A percentile compares a stretch with the other conserved stretches of the same genome.
phyloP scores from a whole-genome alignment of 64 coral and sea anemone genomes.

The Pocillopora damicornis region DNA sequence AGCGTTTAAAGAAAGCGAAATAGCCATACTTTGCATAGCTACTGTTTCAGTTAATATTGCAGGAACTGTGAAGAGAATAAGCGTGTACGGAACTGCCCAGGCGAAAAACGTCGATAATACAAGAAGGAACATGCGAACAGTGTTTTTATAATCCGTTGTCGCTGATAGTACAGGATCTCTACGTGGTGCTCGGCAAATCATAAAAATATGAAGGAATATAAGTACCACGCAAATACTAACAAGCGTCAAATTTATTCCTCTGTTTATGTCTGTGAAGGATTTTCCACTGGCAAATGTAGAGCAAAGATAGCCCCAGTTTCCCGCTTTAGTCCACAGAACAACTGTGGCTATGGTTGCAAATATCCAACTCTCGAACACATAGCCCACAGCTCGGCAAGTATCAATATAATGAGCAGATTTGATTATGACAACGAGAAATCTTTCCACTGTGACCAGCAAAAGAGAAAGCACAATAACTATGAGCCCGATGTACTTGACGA shows the following conservation, averaged over 20 bases:
- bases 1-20: slow-evolving; percentile 74
- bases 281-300: slow-evolving; percentile 63
- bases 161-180: slow-evolving; percentile 6
- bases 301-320: slow-evolving; percentile 84
- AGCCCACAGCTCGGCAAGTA: slow-evolving; percentile 72
- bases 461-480: slow-evolving; percentile 68
- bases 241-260: slow-evolving; percentile 61
- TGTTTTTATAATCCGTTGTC: slow-evolving; percentile 60
- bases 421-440: slow-evolving; percentile 69
- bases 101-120: slow-evolving; percentile 67
- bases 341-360: slow-evolving; percentile 75
- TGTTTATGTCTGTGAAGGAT: slow-evolving; percentile 67
- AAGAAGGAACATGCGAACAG: slow-evolving; percentile 66
- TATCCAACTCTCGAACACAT: slow-evolving; percentile 88
- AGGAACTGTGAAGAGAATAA: slow-evolving; percentile 65
- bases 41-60: slow-evolving; percentile 53
- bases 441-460: slow-evolving; percentile 67
- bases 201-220: slow-evolving; percentile 55
- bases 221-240: slow-evolving; percentile 50
- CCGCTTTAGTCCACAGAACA: slow-evolving; percentile 76
- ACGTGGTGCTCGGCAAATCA: slow-evolving; percentile 51
- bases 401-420: slow-evolving; percentile 69
- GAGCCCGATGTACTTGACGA: slow-evolving; percentile 76
- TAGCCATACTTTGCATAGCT: slow-evolving; percentile 74
- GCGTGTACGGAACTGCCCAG: slow-evolving; percentile 73